Percentiles rank a stretch among this genome's conserved stretches.
phyloP scores from a whole-genome alignment of 1,140 invertebrate species.

The Drosophila prosaltans region DNA sequence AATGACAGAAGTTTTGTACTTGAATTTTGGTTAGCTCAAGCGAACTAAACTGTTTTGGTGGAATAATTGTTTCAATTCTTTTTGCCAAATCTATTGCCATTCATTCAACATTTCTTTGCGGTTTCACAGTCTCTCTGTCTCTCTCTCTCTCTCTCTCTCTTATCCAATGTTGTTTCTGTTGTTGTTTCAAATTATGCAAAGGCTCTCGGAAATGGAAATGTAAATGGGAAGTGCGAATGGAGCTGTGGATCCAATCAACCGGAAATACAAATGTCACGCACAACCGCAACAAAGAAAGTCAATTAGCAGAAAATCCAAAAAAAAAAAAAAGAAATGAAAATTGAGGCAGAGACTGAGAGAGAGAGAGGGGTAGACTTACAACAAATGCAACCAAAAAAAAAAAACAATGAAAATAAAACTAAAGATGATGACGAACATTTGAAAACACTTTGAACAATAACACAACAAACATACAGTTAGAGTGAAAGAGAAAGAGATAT shows the following conservation, averaged over 20 bases:
- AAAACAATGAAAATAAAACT: slow-evolving; percentile 1
- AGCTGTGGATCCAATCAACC: slow-evolving; percentile 39
- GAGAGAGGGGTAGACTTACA: background rate
- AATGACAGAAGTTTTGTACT: no score
- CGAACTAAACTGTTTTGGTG: no score
- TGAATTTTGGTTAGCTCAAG: no score
- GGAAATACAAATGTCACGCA: slow-evolving; percentile 58
- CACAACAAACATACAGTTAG: background rate
- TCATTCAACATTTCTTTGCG: no score
- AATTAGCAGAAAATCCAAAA: slow-evolving; percentile 43
- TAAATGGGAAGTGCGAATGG: slow-evolving; percentile 6
- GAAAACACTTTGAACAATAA: slow-evolving; percentile 11
- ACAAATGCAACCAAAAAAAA: background rate
- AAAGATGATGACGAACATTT: background rate
- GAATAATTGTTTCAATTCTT: no score
- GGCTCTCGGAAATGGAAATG: slow-evolving; percentile 13
- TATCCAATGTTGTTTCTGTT: background rate
- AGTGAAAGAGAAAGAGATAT: background rate
- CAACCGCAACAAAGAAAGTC: slow-evolving; percentile 63
- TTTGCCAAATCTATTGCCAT: no score
- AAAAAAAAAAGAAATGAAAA: background rate
- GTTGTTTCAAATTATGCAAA: slow-evolving; percentile 8
- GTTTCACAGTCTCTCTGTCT: background rate
- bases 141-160: background rate
- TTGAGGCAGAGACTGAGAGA: slow-evolving; percentile 1